Evolutionary conservation across 2,888 invertebrate species (phyloP).

Genomic region (Pseudococcus jackbeardsleyi): DNA sequence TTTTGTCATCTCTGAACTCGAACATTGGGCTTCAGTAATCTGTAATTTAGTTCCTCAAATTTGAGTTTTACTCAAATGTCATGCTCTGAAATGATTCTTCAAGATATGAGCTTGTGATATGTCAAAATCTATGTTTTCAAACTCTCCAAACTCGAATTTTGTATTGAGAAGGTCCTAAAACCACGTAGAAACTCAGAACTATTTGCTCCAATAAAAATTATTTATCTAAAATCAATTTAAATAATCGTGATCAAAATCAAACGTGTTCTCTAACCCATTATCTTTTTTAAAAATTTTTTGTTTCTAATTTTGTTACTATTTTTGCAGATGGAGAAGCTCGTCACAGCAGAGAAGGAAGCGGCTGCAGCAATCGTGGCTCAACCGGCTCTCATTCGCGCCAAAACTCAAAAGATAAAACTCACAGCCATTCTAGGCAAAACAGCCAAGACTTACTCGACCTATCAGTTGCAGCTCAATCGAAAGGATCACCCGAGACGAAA

Average conservation of each 20-base stretch:
- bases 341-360: slow-evolving; percentile 83
- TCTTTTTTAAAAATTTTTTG: not conserved
- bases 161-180: not conserved
- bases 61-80: not conserved
- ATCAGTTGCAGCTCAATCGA: slow-evolving; percentile 68
- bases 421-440: slow-evolving; percentile 75
- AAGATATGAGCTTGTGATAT: not conserved
- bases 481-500: slow-evolving; percentile 61
- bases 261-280: not conserved
- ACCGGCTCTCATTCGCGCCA: slow-evolving; percentile 80
- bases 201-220: not conserved
- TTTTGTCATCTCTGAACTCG: too few relatives aligned
- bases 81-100: not conserved
- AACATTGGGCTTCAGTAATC: too few relatives aligned
- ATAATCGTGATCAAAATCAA: not conserved
- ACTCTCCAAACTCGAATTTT: not conserved
- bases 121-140: not conserved
- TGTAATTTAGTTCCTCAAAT: too few relatives aligned
- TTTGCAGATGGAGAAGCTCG: slow-evolving; percentile 74
- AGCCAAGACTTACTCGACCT: slow-evolving; percentile 74
- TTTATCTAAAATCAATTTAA: not conserved
- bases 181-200: not conserved
- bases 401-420: slow-evolving; percentile 76
- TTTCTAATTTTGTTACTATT: slow-evolving; percentile 5
- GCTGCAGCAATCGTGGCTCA: slow-evolving; percentile 73